Evolutionary conservation across 2,797 vertebrate genomes (phyloP).

Genomic region (Halcyon badia): DNA sequence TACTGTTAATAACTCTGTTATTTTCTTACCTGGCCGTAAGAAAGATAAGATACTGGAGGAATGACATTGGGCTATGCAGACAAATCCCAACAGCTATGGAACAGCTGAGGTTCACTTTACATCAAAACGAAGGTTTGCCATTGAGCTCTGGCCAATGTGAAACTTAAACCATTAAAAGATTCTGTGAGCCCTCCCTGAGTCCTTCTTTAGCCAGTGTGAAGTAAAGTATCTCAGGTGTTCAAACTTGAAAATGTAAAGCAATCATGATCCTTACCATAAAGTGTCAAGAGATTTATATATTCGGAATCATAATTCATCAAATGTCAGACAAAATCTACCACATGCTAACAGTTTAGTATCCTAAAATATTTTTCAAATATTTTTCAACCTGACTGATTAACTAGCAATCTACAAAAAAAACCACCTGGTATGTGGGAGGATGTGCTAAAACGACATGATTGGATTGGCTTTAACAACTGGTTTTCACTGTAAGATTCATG

Average conservation of each 20-base stretch:
- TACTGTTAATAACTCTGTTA: not conserved
- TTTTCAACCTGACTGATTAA: not conserved
- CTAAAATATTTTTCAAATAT: not conserved
- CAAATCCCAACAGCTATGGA: not conserved
- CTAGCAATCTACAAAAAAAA: not conserved
- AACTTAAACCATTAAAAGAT: not conserved
- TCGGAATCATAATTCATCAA: not conserved
- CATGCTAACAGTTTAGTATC: not conserved
- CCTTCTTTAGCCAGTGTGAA: not conserved
- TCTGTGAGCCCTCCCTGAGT: not conserved
- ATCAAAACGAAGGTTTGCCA: not conserved
- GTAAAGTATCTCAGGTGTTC: not conserved
- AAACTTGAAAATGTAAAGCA: not conserved
- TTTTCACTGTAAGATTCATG: not conserved
- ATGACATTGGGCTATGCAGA: not conserved
- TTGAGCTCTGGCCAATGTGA: not conserved
- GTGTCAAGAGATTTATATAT: not conserved
- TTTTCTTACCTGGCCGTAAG: not conserved
- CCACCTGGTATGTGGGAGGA: not conserved
- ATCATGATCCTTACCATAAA: not conserved
- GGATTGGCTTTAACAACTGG: not conserved
- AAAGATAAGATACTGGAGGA: not conserved
- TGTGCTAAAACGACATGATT: not conserved
- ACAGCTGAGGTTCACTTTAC: not conserved
- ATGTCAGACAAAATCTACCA: not conserved